Evolutionary conservation across 2,113 vertebrate species (phyloP), one percentile per base, ranked within the genome.

Genomic region (Grallaria varia): DNA sequence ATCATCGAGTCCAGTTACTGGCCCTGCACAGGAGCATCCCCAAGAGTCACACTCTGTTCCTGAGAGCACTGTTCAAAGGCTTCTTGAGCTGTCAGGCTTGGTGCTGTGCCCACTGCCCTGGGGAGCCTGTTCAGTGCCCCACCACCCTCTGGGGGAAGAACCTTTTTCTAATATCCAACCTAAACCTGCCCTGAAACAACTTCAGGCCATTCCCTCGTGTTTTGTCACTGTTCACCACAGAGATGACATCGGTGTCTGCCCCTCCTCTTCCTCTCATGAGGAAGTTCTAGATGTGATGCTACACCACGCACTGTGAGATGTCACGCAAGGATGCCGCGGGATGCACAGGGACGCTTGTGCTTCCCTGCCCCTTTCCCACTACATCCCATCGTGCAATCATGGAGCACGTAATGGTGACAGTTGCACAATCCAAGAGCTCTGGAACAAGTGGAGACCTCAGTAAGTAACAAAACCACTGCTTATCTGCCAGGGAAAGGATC

Each of bases 221-320:
- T 53, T 30, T 30, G 16, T 59, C 56, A 59, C 22, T 24, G 56
- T 24, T n/a, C n/a, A 35, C n/a, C 33, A 24, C 22, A 59, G 56
- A 59, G 56, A 14, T n/a, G 55, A 35, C 23, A 14, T 35, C 56
- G 16, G 56, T 35, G 21, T 22, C 56, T 59, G n/a, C 56, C 56
- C 33, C 55, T 58, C 21, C 33, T 58, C 55, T n/a, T 21, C 55
- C 55, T n/a, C 56, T 58, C 14, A n/a, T 14, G 33, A 59, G 56
- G 56, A 35, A 35, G 22, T 22, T 56, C 31, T 33, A 56, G 31
- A 33, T 56, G 31, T 21, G 55, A 56, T 10, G 23, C 17, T 37
- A 16, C 1, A 0, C 19, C 30, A 35, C 0, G 0, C 28, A 14
- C 67, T 16, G 2, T 4, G 31, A 7, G 8, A 25, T 1, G 12